phyloP scores from a whole-genome alignment of 1,140 invertebrate species.

The Diorhabda carinulata region DNA sequence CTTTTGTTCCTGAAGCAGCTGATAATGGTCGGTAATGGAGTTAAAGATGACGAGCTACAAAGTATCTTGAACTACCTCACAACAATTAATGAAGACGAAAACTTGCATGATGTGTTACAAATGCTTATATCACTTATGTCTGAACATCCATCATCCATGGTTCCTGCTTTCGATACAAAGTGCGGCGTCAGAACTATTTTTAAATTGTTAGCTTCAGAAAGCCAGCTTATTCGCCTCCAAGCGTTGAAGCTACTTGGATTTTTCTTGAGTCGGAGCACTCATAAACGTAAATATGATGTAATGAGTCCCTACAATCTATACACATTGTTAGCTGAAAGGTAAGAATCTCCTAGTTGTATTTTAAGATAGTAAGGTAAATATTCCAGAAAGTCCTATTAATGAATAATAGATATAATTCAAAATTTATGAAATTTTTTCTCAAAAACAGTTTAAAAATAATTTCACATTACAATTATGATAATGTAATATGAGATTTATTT shows the following conservation, averaged over 20 bases:
- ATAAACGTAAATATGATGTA: conserved; percentile 97
- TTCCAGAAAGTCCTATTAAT: too few species aligned
- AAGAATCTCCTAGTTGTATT: not conserved
- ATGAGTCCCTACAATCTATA: conserved; percentile 98
- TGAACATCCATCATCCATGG: conserved; percentile 97
- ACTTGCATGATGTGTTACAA: conserved; percentile 95
- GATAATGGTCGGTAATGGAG: conserved; percentile 93
- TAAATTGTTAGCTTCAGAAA: conserved; percentile 91
- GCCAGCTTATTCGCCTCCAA: conserved; percentile 92
- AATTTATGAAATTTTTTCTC: too few species aligned
- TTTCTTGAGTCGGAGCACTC: conserved; percentile 91
- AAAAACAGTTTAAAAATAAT: too few species aligned
- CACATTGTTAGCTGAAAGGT: conserved; percentile 86
- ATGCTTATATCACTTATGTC: conserved; percentile 96
- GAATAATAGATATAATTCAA: too few species aligned
- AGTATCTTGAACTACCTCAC: conserved; percentile 97
- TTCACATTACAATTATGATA: too few species aligned
- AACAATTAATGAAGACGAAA: conserved; percentile 98
- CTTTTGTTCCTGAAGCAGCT: conserved; percentile 93
- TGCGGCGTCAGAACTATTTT: conserved; percentile 94
- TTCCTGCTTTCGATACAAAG: conserved; percentile 97
- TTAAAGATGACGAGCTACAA: conserved; percentile 97
- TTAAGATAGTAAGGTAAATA: too few species aligned
- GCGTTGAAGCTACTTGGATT: conserved; percentile 93
- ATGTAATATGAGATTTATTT: too few species aligned